phyloP scores from a whole-genome alignment of 2,113 vertebrate genomes.

The Pelecanus crispus region DNA sequence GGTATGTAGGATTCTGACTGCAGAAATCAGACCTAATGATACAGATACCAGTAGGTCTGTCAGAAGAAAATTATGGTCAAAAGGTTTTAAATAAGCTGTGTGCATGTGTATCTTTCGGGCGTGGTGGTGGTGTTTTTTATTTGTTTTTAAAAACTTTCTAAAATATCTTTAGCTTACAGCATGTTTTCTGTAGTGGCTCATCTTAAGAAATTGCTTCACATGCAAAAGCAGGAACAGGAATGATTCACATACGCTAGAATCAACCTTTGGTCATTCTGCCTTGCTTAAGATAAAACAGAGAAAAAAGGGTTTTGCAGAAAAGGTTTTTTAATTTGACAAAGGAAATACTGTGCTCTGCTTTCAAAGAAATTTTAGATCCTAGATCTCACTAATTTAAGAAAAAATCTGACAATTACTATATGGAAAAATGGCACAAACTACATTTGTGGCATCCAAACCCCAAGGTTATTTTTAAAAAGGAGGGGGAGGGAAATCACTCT shows the following conservation, averaged over 20 bases:
- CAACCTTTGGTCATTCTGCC: not conserved
- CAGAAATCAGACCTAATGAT: not conserved
- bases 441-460: not conserved
- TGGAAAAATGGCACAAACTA: not conserved
- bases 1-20: not conserved
- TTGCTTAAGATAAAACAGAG: not conserved
- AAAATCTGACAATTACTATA: not conserved
- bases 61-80: not conserved
- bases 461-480: not conserved
- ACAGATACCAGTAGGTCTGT: not conserved
- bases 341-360: not conserved
- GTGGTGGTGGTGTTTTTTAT: not conserved
- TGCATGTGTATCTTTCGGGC: fast-evolving
- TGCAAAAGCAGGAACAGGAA: no score
- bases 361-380: not conserved
- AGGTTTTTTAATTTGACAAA: not conserved
- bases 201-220: not conserved
- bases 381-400: not conserved
- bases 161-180: not conserved
- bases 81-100: not conserved
- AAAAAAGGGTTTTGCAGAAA: not conserved
- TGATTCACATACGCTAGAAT: not conserved
- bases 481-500: not conserved
- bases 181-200: not conserved
- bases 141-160: not conserved